Conservation (phyloP, 1,140 invertebrate species). For the Pachyrhynchus sulphureomaculatus region DNA sequence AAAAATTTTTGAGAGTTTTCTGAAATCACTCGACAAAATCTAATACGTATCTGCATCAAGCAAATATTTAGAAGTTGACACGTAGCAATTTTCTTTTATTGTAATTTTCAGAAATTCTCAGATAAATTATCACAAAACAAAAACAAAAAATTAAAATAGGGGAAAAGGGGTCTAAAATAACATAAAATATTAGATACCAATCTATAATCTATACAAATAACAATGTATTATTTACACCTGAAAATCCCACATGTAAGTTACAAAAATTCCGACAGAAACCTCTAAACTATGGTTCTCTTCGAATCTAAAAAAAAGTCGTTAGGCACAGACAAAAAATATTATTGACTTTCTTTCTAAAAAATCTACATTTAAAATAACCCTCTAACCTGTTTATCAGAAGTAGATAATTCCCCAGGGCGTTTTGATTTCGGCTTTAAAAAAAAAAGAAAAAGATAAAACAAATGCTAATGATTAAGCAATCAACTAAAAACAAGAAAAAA, state of each 20-base stretch:
- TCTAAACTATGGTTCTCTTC: constrained; percentile 32
- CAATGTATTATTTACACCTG: constrained; percentile 39
- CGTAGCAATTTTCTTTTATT: background rate
- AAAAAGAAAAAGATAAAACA: constrained; percentile 34
- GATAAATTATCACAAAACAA: constrained; percentile 1
- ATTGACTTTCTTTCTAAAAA: constrained; percentile 38
- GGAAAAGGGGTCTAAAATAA: constrained; percentile 14
- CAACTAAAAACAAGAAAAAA: constrained; percentile 38
- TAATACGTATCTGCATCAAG: background rate
- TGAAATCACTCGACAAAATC: background rate
- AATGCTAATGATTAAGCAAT: constrained; percentile 32
- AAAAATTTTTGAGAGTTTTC: constrained; percentile 11
- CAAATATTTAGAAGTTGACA: background rate
- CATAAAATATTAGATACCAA: constrained; percentile 39
- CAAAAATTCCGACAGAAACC: constrained; percentile 14
- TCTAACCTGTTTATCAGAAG: constrained; percentile 56
- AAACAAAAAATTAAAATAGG: constrained; percentile 11
- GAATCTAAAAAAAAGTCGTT: constrained; percentile 43
- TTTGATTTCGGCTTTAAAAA: constrained; percentile 53
- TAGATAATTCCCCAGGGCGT: constrained; percentile 56
- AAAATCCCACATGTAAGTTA: constrained; percentile 38
- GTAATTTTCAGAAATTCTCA: constrained; percentile 3
- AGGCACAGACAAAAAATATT: constrained; percentile 49
- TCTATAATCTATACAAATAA: constrained; percentile 39
- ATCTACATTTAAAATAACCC: constrained; percentile 36